These are phyloP conservation scores for Cosmia pyralina DNA, from an alignment of 2,888 invertebrate genomes.

Conservation along the genomic window DNA sequence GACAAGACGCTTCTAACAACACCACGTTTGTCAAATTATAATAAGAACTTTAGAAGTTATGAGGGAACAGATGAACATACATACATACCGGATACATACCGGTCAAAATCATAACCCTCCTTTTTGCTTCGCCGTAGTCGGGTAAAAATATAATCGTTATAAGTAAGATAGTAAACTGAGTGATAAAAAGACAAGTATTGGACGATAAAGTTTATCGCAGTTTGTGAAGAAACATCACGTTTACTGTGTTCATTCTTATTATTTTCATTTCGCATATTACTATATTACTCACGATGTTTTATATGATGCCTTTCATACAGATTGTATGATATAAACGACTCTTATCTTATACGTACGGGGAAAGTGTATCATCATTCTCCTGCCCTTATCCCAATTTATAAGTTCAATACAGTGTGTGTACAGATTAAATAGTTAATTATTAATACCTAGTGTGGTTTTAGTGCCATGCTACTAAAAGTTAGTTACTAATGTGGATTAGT, in stretches of 20 bases:
- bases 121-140: too few species aligned
- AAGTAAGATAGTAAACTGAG: conserved; percentile 22
- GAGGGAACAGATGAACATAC: too few species aligned
- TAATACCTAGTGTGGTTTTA: too few species aligned
- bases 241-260: neutral
- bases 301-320: too few species aligned
- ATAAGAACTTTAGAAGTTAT: too few species aligned
- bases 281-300: neutral
- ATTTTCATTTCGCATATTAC: neutral
- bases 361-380: neutral
- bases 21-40: too few species aligned
- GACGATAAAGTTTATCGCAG: conserved; percentile 40
- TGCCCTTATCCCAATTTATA: neutral
- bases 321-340: neutral
- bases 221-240: conserved; percentile 17
- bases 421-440: too few species aligned
- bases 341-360: too few species aligned
- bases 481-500: conserved; percentile 15
- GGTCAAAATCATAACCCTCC: too few species aligned
- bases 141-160: conserved; percentile 6
- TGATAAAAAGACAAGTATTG: conserved; percentile 37
- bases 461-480: conserved; percentile 4
- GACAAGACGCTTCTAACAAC: too few species aligned
- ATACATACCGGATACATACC: too few species aligned
- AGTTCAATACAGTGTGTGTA: too few species aligned